Evolutionary conservation across 2,113 vertebrate species (phyloP).

Genomic region (Oreotrochilus melanogaster): DNA sequence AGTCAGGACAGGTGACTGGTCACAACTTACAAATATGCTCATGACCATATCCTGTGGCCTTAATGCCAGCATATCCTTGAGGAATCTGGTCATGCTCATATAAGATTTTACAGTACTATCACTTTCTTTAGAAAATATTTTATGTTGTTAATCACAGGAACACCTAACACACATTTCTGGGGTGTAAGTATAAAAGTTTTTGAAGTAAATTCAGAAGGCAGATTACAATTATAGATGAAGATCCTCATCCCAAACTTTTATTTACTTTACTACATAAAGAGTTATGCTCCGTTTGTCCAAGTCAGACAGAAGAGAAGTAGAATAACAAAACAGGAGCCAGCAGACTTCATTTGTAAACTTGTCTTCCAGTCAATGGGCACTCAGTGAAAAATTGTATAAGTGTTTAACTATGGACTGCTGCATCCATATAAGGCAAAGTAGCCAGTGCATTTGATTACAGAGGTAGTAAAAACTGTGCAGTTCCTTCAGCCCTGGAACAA

Average conservation of each 20-base stretch:
- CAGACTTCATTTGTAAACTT: conserved; percentile 1
- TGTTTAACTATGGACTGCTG: neutral
- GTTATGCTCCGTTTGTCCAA: neutral
- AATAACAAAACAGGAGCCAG: conserved; percentile 1
- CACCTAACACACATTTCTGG: neutral
- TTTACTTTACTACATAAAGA: neutral
- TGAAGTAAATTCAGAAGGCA: neutral
- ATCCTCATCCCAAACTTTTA: neutral
- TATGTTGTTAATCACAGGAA: neutral
- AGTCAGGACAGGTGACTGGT: neutral
- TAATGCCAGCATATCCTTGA: neutral
- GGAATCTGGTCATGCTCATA: neutral
- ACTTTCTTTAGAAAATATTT: neutral
- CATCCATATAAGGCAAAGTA: neutral
- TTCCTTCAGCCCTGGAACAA: neutral
- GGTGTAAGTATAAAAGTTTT: neutral
- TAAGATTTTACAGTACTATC: neutral
- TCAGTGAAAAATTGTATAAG: neutral
- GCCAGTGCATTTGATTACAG: neutral
- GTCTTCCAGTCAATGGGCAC: neutral
- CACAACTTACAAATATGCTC: neutral
- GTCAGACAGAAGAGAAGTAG: neutral
- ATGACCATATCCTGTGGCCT: neutral
- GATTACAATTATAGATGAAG: neutral
- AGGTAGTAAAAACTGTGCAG: neutral